phyloP scores from a whole-genome alignment of 2,888 invertebrate genomes.

The Allacma fusca region DNA sequence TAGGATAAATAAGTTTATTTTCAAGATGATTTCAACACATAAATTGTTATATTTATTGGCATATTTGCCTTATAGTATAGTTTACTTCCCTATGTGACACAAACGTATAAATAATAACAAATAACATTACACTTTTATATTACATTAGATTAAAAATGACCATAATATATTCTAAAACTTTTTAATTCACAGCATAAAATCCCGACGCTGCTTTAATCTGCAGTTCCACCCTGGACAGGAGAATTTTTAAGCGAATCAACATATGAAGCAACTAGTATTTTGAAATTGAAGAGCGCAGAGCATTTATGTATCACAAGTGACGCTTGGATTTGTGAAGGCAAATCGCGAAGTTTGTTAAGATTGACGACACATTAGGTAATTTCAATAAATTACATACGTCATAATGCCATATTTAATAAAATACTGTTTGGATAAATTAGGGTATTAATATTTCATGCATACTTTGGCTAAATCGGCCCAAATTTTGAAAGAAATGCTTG shows the following conservation, averaged over 20 bases:
- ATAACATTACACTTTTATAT: too few species aligned
- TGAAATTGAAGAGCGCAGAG: not conserved
- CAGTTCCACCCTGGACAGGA: not conserved
- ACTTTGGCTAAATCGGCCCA: not conserved
- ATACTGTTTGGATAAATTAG: too few species aligned
- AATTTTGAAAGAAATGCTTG: constrained; percentile 25
- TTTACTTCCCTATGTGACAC: not conserved
- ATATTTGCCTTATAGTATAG: too few species aligned
- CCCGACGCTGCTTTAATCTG: not conserved
- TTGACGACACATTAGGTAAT: too few species aligned
- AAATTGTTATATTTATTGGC: too few species aligned
- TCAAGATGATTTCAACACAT: not conserved
- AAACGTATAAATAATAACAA: not conserved
- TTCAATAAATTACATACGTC: too few species aligned
- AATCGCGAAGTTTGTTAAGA: constrained; percentile 4
- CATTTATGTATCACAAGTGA: constrained; percentile 38
- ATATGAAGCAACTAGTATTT: not conserved
- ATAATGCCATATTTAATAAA: too few species aligned
- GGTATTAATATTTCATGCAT: too few species aligned
- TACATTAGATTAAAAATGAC: not conserved
- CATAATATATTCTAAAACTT: not conserved
- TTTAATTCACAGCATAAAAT: not conserved
- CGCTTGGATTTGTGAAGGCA: constrained; percentile 23
- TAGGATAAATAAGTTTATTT: too few species aligned
- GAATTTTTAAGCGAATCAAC: not conserved